Conservation (phyloP, 1,140 invertebrate genomes). For the Drosophila bocqueti region DNA sequence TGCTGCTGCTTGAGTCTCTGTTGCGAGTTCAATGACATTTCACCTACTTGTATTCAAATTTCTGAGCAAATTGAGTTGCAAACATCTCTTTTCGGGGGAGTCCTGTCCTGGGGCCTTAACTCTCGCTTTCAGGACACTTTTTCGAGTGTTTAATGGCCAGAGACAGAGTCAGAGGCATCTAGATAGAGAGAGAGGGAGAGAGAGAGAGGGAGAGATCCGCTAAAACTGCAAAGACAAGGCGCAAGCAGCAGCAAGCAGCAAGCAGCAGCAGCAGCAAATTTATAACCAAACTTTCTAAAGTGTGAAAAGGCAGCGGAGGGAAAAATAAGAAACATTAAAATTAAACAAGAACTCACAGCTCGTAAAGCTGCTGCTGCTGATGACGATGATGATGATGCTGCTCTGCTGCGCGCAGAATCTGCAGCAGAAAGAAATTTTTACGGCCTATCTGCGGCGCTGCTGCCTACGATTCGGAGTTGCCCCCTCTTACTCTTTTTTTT, state of each 20-base stretch:
- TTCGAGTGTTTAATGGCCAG: neutral
- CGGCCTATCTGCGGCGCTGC: constrained; percentile 62
- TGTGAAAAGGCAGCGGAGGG: constrained; percentile 44
- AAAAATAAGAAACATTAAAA: constrained; percentile 53
- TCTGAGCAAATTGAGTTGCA: constrained; percentile 24
- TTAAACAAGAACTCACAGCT: constrained; percentile 61
- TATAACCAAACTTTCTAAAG: constrained; percentile 73
- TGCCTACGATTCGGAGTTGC: constrained; percentile 60
- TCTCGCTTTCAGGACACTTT: constrained; percentile 16
- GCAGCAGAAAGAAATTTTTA: constrained; percentile 72
- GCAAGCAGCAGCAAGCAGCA: constrained; percentile 7
- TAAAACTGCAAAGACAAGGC: constrained; percentile 16
- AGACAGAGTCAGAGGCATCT: neutral
- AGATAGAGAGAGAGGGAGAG: neutral
- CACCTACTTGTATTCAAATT: constrained; percentile 79
- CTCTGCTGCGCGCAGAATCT: constrained; percentile 58
- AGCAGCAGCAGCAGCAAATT: constrained; percentile 52
- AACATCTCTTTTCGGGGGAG: neutral
- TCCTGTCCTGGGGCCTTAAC: neutral
- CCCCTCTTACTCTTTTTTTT: constrained; percentile 32
- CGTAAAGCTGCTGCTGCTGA: constrained; percentile 25
- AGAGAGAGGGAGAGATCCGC: neutral
- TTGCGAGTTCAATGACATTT: constrained; percentile 82
- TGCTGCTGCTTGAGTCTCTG: constrained; percentile 21
- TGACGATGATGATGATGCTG: constrained; percentile 14